Evolutionary conservation across 1,140 invertebrate species (phyloP).

Genomic region (Drosophila athabasca): DNA sequence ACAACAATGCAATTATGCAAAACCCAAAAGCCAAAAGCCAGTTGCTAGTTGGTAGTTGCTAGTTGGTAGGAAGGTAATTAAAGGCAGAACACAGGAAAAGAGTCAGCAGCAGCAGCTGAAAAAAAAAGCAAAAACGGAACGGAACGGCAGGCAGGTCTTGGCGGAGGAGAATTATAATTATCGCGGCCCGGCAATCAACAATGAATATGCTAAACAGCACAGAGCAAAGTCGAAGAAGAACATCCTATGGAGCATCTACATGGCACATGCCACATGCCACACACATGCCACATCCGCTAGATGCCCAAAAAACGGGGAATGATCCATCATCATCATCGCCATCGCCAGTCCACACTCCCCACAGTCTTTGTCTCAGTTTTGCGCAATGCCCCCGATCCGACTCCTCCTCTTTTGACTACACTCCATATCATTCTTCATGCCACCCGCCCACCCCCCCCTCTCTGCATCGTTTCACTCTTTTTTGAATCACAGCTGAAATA

Average conservation of each 20-base stretch:
- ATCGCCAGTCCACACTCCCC: not conserved
- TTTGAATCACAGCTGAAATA: constrained; percentile 39
- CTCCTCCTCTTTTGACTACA: too few relatives aligned
- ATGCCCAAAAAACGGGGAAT: constrained; percentile 15
- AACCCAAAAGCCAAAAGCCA: constrained; percentile 2
- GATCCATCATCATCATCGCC: constrained; percentile 35
- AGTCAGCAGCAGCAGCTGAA: too few relatives aligned
- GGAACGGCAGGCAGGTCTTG: not conserved
- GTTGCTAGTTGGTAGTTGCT: too few relatives aligned
- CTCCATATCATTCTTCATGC: not conserved
- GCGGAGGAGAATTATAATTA: constrained; percentile 63
- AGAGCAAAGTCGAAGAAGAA: constrained; percentile 35
- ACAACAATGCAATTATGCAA: constrained; percentile 70
- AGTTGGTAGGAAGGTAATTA: constrained; percentile 57
- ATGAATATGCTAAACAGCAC: constrained; percentile 66
- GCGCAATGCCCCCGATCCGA: constrained; percentile 36
- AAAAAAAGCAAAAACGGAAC: not conserved
- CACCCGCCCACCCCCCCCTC: not conserved
- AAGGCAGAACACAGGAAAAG: constrained; percentile 47
- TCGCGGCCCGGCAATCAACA: constrained; percentile 56
- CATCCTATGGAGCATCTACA: constrained; percentile 46
- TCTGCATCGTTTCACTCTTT: not conserved
- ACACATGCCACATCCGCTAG: constrained; percentile 55
- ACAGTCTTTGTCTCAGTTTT: constrained; percentile 51
- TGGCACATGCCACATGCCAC: constrained; percentile 17